Conservation (phyloP, 2,888 invertebrate species). For the Leptodirus hochenwartii region DNA sequence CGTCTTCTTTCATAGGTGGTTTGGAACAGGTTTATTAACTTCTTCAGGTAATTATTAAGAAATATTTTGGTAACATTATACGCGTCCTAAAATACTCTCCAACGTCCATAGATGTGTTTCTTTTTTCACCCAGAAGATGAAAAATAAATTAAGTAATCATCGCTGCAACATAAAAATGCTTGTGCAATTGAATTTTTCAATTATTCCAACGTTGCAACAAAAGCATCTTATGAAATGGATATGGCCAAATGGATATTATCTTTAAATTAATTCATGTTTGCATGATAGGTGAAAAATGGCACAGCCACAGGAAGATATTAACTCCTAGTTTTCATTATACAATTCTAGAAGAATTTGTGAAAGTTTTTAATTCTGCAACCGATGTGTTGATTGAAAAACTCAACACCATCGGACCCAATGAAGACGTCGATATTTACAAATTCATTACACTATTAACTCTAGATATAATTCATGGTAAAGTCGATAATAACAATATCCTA, state of each 20-base stretch:
- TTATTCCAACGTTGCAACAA: too few species aligned
- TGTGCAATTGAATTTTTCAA: too few species aligned
- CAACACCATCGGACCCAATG: conserved; percentile 19
- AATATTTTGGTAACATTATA: too few species aligned
- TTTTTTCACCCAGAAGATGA: too few species aligned
- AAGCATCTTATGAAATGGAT: too few species aligned
- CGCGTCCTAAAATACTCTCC: too few species aligned
- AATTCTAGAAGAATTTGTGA: conserved; percentile 51
- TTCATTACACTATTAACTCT: conserved; percentile 38
- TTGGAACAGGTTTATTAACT: conserved; percentile 1
- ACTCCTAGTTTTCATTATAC: conserved; percentile 67
- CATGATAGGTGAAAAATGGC: conserved; percentile 38
- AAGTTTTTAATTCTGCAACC: conserved; percentile 46
- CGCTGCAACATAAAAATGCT: too few species aligned
- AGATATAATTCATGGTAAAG: conserved; percentile 43
- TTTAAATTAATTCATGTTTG: too few species aligned
- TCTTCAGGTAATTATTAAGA: background rate
- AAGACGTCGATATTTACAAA: conserved; percentile 39
- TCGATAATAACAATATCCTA: too few species aligned
- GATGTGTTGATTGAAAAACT: conserved; percentile 37
- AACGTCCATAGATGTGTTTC: too few species aligned
- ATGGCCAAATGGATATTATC: too few species aligned
- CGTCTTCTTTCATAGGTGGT: background rate
- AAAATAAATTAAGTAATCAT: too few species aligned
- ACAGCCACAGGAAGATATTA: conserved; percentile 44